Base-by-base conservation (phyloP, 2,113 vertebrate species). In the Malurus cyaneus region DNA sequence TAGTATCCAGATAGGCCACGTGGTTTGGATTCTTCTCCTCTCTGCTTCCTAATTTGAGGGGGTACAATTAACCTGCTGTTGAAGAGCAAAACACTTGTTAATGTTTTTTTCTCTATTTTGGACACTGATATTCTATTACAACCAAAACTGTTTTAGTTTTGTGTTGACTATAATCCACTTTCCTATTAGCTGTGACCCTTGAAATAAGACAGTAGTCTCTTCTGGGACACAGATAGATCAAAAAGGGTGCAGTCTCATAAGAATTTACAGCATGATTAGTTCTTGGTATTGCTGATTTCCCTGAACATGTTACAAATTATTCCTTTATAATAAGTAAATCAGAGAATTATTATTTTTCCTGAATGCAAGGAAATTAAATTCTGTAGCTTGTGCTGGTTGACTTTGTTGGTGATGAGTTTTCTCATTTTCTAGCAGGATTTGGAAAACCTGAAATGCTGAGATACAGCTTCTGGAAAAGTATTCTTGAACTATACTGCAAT, bases 1-100 rank as follows among this genome's bases (percentile, higher is more conserved):
- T 62, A 39, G 31, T 42, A 59, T 32, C 11, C n/a, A 49, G 14
- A 24, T 39, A 61, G 31, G 6, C 3, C 9, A 47, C 3, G 7
- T 25, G 17, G 0, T 23, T 32, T 18, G 3, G 2, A 2, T 16
- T 5, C 7, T 39, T 32, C 53, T n/a, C 5, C 6, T 26, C 18
- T 31, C 11, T 24, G 71, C 25, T 60, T 84, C 31, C 21, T 72
- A 71, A 23, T 47, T 53, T 78, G 24, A 76, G 7, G 28, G 28
- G 19, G 5, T 66, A 82, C 18, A 49, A 21, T 60, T 86, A 49
- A 39, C 8, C 12, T 62, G 34, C 28, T 41, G 8, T 16, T 50
- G 39, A 65, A 54, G 23, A 65, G 3, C 14, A 85, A 61, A 57
- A 28, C 5, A 52, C 61, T 72, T 69, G 3, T 18, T 61, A 86